A percentile compares a stretch with the other conserved stretches of the same genome.
Conservation (phyloP, 2,888 invertebrate genomes). For the Athetis lepigone region DNA sequence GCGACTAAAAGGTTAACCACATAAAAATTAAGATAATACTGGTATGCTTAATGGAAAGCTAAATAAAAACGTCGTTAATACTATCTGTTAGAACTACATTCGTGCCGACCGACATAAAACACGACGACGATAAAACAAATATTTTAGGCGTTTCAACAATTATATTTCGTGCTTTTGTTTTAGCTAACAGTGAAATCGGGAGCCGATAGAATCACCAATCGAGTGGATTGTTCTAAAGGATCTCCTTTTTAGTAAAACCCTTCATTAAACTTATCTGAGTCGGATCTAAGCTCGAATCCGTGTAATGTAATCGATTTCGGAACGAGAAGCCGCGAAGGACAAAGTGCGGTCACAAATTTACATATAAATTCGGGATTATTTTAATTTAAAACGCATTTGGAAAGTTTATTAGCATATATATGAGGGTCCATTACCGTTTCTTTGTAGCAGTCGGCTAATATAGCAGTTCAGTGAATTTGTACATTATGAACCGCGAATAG, state of each 20-base stretch:
- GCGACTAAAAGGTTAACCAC: conserved; percentile 79
- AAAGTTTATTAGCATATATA: conserved; percentile 89
- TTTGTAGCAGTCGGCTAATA: conserved; percentile 82
- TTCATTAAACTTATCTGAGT: conserved; percentile 87
- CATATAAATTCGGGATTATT: conserved; percentile 90
- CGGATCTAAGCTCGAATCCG: conserved; percentile 83
- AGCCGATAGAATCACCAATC: conserved; percentile 75
- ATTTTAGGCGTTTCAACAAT: conserved; percentile 59
- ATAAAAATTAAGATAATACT: conserved; percentile 84
- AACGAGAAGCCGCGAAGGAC: conserved; percentile 87
- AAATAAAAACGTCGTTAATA: conserved; percentile 75
- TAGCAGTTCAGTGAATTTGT: conserved; percentile 82
- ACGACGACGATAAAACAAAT: conserved; percentile 68
- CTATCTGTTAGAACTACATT: conserved; percentile 72
- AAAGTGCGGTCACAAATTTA: conserved; percentile 88
- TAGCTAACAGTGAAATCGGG: conserved; percentile 46
- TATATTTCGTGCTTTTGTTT: conserved; percentile 54
- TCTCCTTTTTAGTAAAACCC: conserved; percentile 82
- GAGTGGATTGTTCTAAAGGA: conserved; percentile 78
- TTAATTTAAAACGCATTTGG: conserved; percentile 89
- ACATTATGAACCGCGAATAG: conserved; percentile 67
- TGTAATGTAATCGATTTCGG: conserved; percentile 88
- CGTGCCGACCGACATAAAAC: conserved; percentile 70
- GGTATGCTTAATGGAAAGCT: conserved; percentile 75
- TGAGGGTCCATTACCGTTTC: conserved; percentile 84